Evolutionary conservation across 2,113 vertebrate genomes (phyloP), one percentile per base, ranked within the genome.

Genomic region (Cottus gobio): DNA sequence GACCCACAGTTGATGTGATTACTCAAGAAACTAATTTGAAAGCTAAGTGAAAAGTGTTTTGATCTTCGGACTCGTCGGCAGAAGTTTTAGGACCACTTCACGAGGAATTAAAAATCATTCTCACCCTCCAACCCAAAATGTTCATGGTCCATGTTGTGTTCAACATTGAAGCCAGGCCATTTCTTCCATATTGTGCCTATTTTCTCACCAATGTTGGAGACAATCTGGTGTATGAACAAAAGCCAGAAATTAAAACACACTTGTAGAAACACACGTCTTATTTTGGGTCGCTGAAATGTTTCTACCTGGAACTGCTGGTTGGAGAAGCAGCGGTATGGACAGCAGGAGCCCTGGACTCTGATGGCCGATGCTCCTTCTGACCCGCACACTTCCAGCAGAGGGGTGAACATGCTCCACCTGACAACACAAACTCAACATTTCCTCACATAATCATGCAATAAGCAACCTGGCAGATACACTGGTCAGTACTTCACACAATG

Each of bases 141-240:
- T 73, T 96, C 95, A 87, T 96, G 95, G 80, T 96, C 95, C 95
- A 93, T 94, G 88, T 96, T 96, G 6, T 78, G 80, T 12, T 94
- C 91, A 0, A 93, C 92, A 48, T 89, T 95, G 85, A 94, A 95
- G 12, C 95, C 95, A 1, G 93, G 95, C 95, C 95, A 96, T 37
- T 91, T 95, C 77, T 96, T 94, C 92, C 93, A 94, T 57, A 93
- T 93, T 0, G 36, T 84, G 34, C 93, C 93, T 34, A 95, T 69
- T 46, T 65, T 82, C 65, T 95, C 93, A 10, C 91, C 93, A 1
- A 82, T 73, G 3, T 86, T 87, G 57, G 93, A 95, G 30, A 92
- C 89, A 26, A 95, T 88, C 94, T 95, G 58, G 20, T n/a, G 20
- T 64, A 20, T 31, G 22, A 63, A 70, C 15, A 64, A 80, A 77